Percentiles rank a stretch among this genome's conserved stretches.
These are phyloP conservation scores for Mola mola DNA, from an alignment of 2,113 vertebrate genomes.

Conservation along the genomic window DNA sequence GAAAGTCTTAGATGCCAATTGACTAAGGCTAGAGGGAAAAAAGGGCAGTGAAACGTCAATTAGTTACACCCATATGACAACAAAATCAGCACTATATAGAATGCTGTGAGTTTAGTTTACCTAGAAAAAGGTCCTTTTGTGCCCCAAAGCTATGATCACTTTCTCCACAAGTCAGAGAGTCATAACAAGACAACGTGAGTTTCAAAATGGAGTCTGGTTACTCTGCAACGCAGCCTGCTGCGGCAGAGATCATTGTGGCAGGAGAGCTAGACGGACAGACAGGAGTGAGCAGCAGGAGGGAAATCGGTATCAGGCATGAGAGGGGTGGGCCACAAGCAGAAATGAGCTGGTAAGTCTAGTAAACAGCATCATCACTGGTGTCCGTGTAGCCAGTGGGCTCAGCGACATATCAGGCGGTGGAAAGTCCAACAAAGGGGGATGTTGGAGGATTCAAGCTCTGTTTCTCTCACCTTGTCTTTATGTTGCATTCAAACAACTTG, in stretches of 20 bases:
- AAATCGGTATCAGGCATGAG: constrained; percentile 39
- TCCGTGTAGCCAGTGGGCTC: constrained; percentile 27
- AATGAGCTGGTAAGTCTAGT: constrained; percentile 37
- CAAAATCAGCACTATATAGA: constrained; percentile 4
- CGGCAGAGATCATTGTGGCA: constrained; percentile 51
- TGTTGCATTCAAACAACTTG: constrained; percentile 32
- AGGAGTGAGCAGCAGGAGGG: constrained; percentile 41
- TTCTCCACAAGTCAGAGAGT: constrained; percentile 43
- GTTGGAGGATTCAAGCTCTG: constrained; percentile 21
- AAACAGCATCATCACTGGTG: constrained; percentile 45
- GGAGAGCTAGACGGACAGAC: constrained; percentile 32
- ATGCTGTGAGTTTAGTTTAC: constrained; percentile 1
- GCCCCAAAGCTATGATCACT: constrained; percentile 27
- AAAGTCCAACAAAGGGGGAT: constrained; percentile 10
- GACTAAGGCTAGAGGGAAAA: neutral
- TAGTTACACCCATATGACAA: constrained; percentile 18
- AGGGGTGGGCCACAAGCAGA: constrained; percentile 35
- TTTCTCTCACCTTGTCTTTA: constrained; percentile 28
- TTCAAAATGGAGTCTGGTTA: constrained; percentile 69
- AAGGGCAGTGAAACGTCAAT: neutral
- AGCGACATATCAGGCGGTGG: constrained; percentile 12
- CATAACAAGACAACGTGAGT: constrained; percentile 56
- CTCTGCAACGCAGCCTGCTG: constrained; percentile 46
- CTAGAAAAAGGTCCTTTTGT: neutral
- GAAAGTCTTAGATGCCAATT: constrained; percentile 5